phyloP scores from a whole-genome alignment of 2,888 invertebrate genomes.

The Pristionchus maxplancki region DNA sequence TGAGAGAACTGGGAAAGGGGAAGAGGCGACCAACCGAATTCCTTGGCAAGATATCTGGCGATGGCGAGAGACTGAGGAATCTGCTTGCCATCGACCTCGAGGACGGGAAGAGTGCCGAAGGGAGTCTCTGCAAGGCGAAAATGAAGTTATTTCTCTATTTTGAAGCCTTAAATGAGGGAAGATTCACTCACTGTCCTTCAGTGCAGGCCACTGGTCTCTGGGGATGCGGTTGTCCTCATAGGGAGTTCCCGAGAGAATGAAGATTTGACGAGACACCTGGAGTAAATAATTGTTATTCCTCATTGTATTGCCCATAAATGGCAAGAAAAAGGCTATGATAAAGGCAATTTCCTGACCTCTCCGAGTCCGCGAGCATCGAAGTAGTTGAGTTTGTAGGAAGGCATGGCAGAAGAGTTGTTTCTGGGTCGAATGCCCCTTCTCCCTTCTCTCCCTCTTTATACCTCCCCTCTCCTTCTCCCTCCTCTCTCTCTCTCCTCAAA shows the following conservation, averaged over 20 bases:
- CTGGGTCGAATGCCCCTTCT: not conserved
- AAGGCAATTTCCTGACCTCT: too few species aligned
- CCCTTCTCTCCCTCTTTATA: not conserved
- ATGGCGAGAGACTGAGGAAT: slow-evolving; percentile 29
- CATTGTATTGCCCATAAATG: too few species aligned
- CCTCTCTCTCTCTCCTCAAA: not conserved
- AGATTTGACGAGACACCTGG: slow-evolving; percentile 10
- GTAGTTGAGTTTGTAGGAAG: slow-evolving; percentile 45
- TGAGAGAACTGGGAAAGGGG: not conserved
- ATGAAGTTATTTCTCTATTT: not conserved
- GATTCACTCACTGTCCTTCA: not conserved
- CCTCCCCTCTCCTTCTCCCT: not conserved
- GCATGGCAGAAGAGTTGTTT: not conserved
- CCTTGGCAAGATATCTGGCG: slow-evolving; percentile 30
- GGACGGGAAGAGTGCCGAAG: slow-evolving; percentile 15
- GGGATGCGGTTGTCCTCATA: slow-evolving; percentile 26
- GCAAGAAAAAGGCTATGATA: too few species aligned
- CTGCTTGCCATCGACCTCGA: slow-evolving; percentile 35
- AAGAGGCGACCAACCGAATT: not conserved
- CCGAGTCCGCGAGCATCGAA: slow-evolving; percentile 28
- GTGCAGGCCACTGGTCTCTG: not conserved
- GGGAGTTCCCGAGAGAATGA: slow-evolving; percentile 27
- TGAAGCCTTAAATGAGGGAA: not conserved
- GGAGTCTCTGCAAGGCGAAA: not conserved
- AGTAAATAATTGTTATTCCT: too few species aligned